Evolutionary conservation across 2,113 vertebrate genomes (phyloP).

Genomic region (Hydrolagus affinis): DNA sequence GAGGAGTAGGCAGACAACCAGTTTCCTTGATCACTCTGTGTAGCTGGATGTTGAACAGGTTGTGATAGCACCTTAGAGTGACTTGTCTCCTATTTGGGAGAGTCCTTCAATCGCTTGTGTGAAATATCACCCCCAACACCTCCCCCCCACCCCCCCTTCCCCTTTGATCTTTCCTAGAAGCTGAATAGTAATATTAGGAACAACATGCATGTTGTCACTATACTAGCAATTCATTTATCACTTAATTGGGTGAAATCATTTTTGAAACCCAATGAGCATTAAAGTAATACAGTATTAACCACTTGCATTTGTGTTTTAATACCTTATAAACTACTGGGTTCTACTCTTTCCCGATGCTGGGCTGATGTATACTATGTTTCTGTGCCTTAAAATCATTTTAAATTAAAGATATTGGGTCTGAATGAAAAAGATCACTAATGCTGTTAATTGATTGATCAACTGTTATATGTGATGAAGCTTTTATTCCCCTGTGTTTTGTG

Average conservation of each 20-base stretch:
- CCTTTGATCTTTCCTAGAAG: no score
- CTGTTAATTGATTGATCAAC: neutral
- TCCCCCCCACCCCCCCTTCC: neutral
- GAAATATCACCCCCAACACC: neutral
- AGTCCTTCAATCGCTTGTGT: neutral
- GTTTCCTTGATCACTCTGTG: no score
- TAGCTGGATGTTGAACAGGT: neutral
- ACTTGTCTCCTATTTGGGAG: neutral
- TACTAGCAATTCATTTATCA: neutral
- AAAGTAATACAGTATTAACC: constrained; percentile 15
- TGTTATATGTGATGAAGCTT: neutral
- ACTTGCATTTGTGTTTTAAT: neutral
- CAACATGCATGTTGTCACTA: neutral
- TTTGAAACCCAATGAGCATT: neutral
- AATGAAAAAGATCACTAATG: neutral
- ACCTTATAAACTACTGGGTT: neutral
- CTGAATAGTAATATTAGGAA: neutral
- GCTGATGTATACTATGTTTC: constrained; percentile 8
- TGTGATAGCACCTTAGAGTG: neutral
- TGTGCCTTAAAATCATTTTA: constrained; percentile 28
- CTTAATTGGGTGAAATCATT: neutral
- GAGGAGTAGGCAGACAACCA: no score
- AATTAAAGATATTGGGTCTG: neutral
- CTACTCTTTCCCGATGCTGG: constrained; percentile 13
- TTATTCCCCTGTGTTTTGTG: neutral